phyloP scores from a whole-genome alignment of 1,140 invertebrate species.

The Atta cephalotes region DNA sequence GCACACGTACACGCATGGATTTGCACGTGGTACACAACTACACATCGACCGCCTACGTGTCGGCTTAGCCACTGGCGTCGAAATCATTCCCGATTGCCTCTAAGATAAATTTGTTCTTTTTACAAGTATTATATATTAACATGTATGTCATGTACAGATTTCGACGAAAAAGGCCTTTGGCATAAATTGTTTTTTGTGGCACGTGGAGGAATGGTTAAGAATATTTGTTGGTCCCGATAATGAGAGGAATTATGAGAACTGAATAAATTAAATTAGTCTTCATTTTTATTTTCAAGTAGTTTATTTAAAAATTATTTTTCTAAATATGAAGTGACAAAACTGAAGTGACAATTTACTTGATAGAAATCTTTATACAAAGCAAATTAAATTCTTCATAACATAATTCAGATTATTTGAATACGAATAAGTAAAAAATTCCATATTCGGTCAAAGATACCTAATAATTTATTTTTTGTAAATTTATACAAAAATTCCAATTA shows the following conservation, averaged over 20 bases:
- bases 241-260: not conserved
- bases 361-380: not conserved
- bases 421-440: too few relatives aligned
- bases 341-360: not conserved
- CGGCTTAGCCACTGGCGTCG: slow-evolving; percentile 74
- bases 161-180: not conserved
- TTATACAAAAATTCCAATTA: too few relatives aligned
- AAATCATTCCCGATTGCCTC: slow-evolving; percentile 11
- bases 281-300: not conserved
- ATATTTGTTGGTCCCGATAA: not conserved
- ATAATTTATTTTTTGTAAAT: too few relatives aligned
- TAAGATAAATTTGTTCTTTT: not conserved
- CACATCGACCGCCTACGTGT: slow-evolving; percentile 71
- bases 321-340: not conserved
- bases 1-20: slow-evolving; percentile 33
- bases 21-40: slow-evolving; percentile 45
- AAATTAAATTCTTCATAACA: not conserved
- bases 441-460: too few relatives aligned
- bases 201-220: not conserved
- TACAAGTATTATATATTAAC: not conserved
- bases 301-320: not conserved
- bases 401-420: too few relatives aligned
- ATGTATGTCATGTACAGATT: not conserved
- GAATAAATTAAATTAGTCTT: not conserved
- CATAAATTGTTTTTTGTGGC: not conserved